Evolutionary conservation across 1,140 invertebrate genomes (phyloP).

Genomic region (Neuroterus valhalla): DNA sequence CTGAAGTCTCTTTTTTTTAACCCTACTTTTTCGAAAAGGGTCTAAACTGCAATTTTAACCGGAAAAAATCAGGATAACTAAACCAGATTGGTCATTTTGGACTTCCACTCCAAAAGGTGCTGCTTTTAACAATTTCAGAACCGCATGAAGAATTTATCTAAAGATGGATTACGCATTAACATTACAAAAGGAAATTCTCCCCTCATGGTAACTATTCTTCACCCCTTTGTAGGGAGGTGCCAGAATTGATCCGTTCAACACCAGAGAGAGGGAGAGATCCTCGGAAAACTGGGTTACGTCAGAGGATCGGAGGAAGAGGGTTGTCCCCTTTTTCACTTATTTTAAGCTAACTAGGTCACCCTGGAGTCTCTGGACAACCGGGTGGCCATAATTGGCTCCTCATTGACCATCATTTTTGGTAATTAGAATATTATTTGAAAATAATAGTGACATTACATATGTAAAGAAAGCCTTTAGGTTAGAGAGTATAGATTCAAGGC

Average conservation of each 20-base stretch:
- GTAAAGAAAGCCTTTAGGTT: neutral
- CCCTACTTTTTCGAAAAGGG: too few relatives aligned
- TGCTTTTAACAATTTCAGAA: too few relatives aligned
- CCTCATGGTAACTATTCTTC: neutral
- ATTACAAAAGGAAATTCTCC: neutral
- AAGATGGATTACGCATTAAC: too few relatives aligned
- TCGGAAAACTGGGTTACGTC: constrained; percentile 2
- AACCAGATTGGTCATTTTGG: too few relatives aligned
- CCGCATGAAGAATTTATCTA: too few relatives aligned
- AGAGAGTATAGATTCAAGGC: constrained; percentile 19
- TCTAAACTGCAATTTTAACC: too few relatives aligned
- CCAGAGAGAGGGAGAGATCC: constrained; percentile 11
- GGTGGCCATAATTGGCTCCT: neutral
- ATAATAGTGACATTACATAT: too few relatives aligned
- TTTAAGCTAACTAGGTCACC: constrained; percentile 35
- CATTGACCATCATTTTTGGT: neutral
- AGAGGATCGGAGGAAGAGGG: neutral
- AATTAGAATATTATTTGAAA: too few relatives aligned
- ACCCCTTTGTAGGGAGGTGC: neutral
- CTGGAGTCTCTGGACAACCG: constrained; percentile 24
- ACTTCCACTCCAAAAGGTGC: too few relatives aligned
- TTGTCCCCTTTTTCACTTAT: neutral
- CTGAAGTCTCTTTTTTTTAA: too few relatives aligned
- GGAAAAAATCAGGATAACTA: too few relatives aligned
- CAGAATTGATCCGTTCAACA: constrained; percentile 1